Evolutionary conservation across 2,113 vertebrate species (phyloP).

Genomic region (Campylomormyrus numenius): DNA sequence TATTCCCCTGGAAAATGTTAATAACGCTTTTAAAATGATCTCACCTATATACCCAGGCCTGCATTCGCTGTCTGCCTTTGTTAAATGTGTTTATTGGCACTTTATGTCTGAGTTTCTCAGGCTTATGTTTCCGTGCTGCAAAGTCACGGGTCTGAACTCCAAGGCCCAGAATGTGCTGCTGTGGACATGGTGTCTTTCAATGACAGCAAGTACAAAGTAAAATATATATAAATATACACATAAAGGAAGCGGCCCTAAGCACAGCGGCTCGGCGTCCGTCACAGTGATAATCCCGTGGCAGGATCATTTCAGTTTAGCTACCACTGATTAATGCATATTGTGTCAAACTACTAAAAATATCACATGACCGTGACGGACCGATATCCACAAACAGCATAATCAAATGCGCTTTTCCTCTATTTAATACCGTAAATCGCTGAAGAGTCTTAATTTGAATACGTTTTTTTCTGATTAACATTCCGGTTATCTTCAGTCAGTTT

Average conservation of each 20-base stretch:
- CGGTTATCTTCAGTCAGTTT: not conserved
- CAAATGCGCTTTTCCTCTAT: not conserved
- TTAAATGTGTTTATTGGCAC: not conserved
- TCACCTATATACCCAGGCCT: not conserved
- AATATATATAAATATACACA: constrained; percentile 27
- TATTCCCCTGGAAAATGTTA: not conserved
- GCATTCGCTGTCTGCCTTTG: not conserved
- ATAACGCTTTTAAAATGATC: not conserved
- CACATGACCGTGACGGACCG: not conserved
- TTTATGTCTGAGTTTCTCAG: constrained; percentile 24
- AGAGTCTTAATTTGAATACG: not conserved
- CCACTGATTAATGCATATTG: not conserved
- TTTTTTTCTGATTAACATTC: not conserved
- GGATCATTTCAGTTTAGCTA: not conserved
- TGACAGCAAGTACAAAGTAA: constrained; percentile 45
- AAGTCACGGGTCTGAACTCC: constrained; percentile 43
- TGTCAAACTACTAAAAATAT: not conserved
- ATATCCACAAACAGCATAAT: not conserved
- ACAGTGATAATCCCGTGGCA: not conserved
- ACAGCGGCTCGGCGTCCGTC: not conserved
- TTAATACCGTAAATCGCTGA: not conserved
- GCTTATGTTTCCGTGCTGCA: constrained; percentile 48
- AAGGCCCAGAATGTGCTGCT: constrained; percentile 43
- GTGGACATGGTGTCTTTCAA: constrained; percentile 50
- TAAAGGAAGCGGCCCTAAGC: constrained; percentile 30